A percentile compares a stretch with the other conserved stretches of the same genome.
These are phyloP conservation scores for Cetoscarus ocellatus DNA, from an alignment of 2,797 vertebrate genomes.

Conservation along the genomic window DNA sequence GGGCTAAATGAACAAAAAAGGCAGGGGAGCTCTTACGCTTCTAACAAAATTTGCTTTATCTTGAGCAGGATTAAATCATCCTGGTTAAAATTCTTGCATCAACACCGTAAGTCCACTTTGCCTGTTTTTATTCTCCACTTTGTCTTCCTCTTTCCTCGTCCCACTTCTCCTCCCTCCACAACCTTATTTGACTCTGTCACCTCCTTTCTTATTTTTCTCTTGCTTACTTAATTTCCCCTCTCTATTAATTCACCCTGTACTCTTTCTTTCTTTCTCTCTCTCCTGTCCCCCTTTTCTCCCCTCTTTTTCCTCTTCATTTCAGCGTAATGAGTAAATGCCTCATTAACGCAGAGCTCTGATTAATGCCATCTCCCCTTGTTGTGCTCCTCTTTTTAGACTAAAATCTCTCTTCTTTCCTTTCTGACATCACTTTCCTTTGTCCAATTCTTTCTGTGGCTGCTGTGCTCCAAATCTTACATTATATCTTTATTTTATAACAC, in stretches of 20 bases:
- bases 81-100: constrained; percentile 4
- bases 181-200: constrained; percentile 42
- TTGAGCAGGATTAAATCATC: background rate
- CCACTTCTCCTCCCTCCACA: constrained; percentile 30
- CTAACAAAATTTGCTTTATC: too few relatives aligned
- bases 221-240: constrained; percentile 26
- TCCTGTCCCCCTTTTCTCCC: background rate
- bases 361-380: constrained; percentile 78
- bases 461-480: constrained; percentile 18
- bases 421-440: constrained; percentile 44
- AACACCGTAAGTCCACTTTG: background rate
- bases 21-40: background rate
- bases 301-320: constrained; percentile 62
- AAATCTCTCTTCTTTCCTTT: constrained; percentile 67
- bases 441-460: constrained; percentile 30
- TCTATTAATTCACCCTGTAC: constrained; percentile 45
- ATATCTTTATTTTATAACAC: constrained; percentile 4
- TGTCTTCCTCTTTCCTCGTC: constrained; percentile 22
- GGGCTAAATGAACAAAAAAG: background rate
- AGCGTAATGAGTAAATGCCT: constrained; percentile 81
- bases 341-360: constrained; percentile 78
- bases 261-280: constrained; percentile 16
- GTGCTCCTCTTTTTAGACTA: constrained; percentile 75
- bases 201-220: constrained; percentile 33
- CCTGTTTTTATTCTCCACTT: constrained; percentile 8